These are phyloP conservation scores for Allacma fusca DNA, from an alignment of 2,888 invertebrate genomes.

Conservation along the genomic window DNA sequence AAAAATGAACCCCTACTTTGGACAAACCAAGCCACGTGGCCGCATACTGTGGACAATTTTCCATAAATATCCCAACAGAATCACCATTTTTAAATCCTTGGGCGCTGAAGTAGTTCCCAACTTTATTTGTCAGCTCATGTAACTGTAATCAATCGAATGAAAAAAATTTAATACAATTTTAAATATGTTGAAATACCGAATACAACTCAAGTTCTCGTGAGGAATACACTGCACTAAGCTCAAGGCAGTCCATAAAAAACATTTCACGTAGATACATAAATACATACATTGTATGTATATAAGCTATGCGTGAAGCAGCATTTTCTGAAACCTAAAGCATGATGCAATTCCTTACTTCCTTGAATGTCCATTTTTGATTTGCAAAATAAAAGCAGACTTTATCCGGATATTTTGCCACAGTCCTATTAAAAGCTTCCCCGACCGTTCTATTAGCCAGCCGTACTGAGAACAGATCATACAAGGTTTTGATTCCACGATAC, in stretches of 20 bases:
- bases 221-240: too few relatives aligned
- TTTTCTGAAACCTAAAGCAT: too few relatives aligned
- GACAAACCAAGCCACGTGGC: slow-evolving; percentile 91
- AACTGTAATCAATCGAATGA: slow-evolving; percentile 72
- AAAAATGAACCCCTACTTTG: slow-evolving; percentile 68
- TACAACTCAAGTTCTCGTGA: too few relatives aligned
- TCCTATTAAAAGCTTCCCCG: slow-evolving; percentile 79
- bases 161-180: too few relatives aligned
- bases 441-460: slow-evolving; percentile 67
- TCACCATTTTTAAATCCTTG: slow-evolving; percentile 86
- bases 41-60: slow-evolving; percentile 90
- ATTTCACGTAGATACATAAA: too few relatives aligned
- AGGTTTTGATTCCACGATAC: too few relatives aligned
- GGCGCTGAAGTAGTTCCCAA: slow-evolving; percentile 80
- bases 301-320: too few relatives aligned
- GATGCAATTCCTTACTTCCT: slow-evolving; percentile 74
- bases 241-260: too few relatives aligned
- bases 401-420: slow-evolving; percentile 79
- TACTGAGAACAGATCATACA: too few relatives aligned
- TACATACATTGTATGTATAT: too few relatives aligned
- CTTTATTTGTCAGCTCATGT: slow-evolving; percentile 83
- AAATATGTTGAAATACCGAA: too few relatives aligned
- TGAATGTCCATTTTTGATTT: slow-evolving; percentile 83
- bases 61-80: slow-evolving; percentile 85
- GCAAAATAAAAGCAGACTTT: slow-evolving; percentile 84